phyloP scores from a whole-genome alignment of 1,140 invertebrate genomes.

The Radopholus similis region DNA sequence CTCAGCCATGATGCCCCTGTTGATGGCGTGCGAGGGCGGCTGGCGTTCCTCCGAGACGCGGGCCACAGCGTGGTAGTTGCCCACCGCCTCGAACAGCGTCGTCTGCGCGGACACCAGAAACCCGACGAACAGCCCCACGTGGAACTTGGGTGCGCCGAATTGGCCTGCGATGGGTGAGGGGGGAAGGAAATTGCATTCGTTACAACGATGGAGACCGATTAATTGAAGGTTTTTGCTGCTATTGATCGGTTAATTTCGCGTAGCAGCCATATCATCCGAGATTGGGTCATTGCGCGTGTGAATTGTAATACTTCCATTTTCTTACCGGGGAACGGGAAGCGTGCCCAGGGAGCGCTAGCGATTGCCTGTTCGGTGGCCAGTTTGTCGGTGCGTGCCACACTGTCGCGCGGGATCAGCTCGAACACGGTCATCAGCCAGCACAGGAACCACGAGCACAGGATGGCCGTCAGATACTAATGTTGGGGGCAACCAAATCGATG shows the following conservation, averaged over 20 bases:
- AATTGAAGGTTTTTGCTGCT: no score
- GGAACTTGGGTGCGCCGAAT: constrained; percentile 61
- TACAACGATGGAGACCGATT: no score
- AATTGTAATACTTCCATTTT: background rate
- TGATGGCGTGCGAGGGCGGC: constrained; percentile 62
- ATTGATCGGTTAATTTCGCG: no score
- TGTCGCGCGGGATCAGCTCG: constrained; percentile 38
- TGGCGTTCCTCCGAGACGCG: constrained; percentile 55
- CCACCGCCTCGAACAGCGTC: constrained; percentile 62
- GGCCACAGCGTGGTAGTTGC: constrained; percentile 62
- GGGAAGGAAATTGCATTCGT: background rate
- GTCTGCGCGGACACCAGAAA: constrained; percentile 61
- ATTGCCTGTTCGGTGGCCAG: constrained; percentile 43
- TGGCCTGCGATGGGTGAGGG: constrained; percentile 52
- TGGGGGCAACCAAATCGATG: no score
- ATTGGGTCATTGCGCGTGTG: no score
- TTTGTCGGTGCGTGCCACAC: constrained; percentile 53
- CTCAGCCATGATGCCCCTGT: constrained; percentile 57
- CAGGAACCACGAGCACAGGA: constrained; percentile 50
- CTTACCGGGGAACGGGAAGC: constrained; percentile 52
- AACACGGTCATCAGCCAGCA: constrained; percentile 52
- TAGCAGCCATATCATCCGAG: no score
- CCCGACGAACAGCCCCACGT: constrained; percentile 58
- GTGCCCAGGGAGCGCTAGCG: constrained; percentile 41
- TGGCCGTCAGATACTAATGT: constrained; percentile 54